Conservation (phyloP, 2,113 vertebrate species). For the Lagopus leucura region DNA sequence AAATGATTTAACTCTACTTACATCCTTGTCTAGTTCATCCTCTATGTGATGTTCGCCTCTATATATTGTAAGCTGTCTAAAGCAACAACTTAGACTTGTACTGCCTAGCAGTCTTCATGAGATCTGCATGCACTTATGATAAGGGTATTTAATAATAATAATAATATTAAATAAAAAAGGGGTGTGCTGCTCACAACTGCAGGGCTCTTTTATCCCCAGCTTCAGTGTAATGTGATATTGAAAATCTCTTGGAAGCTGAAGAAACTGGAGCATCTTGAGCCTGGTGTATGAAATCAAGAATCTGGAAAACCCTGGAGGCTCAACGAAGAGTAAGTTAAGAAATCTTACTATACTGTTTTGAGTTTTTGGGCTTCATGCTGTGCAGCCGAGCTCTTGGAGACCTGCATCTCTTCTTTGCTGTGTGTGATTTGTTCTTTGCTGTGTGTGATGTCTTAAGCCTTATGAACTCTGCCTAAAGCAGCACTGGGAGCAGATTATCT, state of each 20-base stretch:
- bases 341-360: not conserved
- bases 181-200: not conserved
- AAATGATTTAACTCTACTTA: not conserved
- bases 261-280: not conserved
- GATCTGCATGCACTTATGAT: not conserved
- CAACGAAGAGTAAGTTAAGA: not conserved
- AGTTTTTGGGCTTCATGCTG: not conserved
- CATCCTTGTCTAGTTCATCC: not conserved
- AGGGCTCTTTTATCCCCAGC: not conserved
- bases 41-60: not conserved
- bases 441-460: not conserved
- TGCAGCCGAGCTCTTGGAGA: not conserved
- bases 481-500: not conserved
- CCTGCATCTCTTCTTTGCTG: not conserved
- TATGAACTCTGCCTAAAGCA: not conserved
- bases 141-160: not conserved
- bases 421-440: not conserved
- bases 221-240: not conserved
- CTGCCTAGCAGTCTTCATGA: not conserved
- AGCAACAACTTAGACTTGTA: not conserved
- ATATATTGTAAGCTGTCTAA: not conserved
- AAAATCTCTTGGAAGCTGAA: not conserved
- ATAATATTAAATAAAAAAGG: not conserved
- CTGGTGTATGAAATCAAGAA: not conserved
- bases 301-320: not conserved